These are phyloP conservation scores for Agapetus fuscipes DNA, from an alignment of 2,888 invertebrate species.

Conservation along the genomic window DNA sequence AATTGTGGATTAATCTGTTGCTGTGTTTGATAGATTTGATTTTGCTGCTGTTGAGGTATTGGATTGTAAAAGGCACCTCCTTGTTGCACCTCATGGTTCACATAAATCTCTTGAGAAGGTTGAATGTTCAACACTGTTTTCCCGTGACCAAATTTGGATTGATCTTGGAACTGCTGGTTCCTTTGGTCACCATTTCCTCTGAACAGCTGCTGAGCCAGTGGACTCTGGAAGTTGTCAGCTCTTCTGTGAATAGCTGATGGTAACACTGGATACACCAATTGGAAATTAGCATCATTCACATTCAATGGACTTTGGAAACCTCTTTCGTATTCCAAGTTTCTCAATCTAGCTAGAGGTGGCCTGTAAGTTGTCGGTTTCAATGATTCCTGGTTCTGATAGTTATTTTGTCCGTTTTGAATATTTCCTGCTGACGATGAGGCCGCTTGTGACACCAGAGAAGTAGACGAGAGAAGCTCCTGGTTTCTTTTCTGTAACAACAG, in stretches of 20 bases:
- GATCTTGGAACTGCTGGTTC: slow-evolving; percentile 1
- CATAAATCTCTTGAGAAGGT: slow-evolving; percentile 25
- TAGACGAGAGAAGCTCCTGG: slow-evolving; percentile 32
- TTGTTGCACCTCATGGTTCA: slow-evolving; percentile 13
- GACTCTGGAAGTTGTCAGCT: slow-evolving; percentile 30
- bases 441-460: slow-evolving; percentile 18
- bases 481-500: slow-evolving; percentile 45
- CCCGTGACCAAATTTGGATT: background rate
- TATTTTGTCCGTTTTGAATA: slow-evolving; percentile 8
- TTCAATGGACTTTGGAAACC: slow-evolving; percentile 21
- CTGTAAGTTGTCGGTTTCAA: slow-evolving; percentile 37
- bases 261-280: slow-evolving; percentile 27
- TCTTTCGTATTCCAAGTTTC: slow-evolving; percentile 23
- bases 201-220: slow-evolving; percentile 27
- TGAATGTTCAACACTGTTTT: slow-evolving; percentile 17
- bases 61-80: slow-evolving; percentile 16
- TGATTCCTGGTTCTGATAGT: slow-evolving; percentile 20
- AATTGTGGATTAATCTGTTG: slow-evolving; percentile 21
- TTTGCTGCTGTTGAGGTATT: slow-evolving; percentile 22
- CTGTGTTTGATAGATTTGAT: slow-evolving; percentile 23
- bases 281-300: slow-evolving; percentile 24
- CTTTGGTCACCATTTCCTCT: slow-evolving; percentile 12
- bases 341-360: slow-evolving; percentile 24
- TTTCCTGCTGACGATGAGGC: slow-evolving; percentile 16
- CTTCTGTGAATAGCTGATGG: slow-evolving; percentile 33